A percentile compares a stretch with the other conserved stretches of the same genome.
Evolutionary conservation across 2,113 vertebrate genomes (phyloP).

Genomic region (Scartelaos histophorus): DNA sequence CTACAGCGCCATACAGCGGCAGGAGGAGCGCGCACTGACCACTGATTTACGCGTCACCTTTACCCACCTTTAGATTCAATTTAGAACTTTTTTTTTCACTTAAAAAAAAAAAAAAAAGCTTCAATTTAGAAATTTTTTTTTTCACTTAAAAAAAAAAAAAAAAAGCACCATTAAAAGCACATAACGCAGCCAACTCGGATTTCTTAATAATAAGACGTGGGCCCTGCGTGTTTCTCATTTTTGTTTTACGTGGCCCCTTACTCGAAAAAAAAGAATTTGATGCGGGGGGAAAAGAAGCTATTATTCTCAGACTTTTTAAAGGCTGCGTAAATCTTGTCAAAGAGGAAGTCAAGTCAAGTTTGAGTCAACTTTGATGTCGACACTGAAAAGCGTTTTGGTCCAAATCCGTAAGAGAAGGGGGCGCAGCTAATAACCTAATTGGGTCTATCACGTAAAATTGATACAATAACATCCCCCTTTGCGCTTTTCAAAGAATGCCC

Average conservation of each 20-base stretch:
- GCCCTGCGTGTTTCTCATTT: not conserved
- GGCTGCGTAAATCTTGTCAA: conserved; percentile 11
- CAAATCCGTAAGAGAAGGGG: conserved; percentile 34
- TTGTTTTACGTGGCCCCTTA: not conserved
- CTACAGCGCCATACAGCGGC: conserved; percentile 72
- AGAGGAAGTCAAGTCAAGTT: conserved; percentile 26
- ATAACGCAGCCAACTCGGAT: not conserved
- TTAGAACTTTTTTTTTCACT: not conserved
- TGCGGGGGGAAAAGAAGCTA: conserved; percentile 3
- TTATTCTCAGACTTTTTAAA: conserved; percentile 11
- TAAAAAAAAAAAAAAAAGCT: not conserved
- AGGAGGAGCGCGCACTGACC: not conserved
- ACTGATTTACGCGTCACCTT: conserved; percentile 30
- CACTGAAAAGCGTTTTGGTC: conserved; percentile 48
- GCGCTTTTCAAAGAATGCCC: conserved; percentile 54
- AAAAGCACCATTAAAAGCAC: not conserved
- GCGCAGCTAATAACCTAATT: conserved; percentile 61
- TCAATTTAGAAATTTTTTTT: not conserved
- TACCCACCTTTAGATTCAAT: conserved; percentile 7
- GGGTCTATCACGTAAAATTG: conserved; percentile 63
- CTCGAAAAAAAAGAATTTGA: not conserved
- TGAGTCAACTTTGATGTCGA: conserved; percentile 55
- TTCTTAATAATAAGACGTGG: not conserved
- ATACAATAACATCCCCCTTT: conserved; percentile 76
- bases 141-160: not conserved